These are phyloP conservation scores for Ardeotis arabs DNA, from an alignment of 2,113 vertebrate genomes.

Conservation along the genomic window DNA sequence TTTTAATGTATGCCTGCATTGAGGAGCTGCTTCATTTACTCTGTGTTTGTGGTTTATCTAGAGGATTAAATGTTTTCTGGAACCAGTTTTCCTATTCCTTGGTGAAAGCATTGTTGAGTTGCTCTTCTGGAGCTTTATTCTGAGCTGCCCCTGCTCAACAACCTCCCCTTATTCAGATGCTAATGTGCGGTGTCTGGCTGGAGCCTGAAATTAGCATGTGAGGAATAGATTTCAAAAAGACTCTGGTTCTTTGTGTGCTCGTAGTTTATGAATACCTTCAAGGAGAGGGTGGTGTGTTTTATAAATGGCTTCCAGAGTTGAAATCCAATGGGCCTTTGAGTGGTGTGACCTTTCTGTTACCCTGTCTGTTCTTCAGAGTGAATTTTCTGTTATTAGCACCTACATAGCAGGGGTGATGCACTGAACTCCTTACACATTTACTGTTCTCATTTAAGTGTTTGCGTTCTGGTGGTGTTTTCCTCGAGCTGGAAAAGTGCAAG, in stretches of 20 bases:
- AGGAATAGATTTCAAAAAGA: not conserved
- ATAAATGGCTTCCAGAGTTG: conserved; percentile 4
- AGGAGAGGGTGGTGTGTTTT: not conserved
- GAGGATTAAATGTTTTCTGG: conserved; percentile 9
- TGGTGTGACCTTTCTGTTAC: not conserved
- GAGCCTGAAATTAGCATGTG: conserved; percentile 10
- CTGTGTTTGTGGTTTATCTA: not conserved
- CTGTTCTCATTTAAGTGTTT: not conserved
- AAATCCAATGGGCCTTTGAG: not conserved
- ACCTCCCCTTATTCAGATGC: conserved; percentile 7
- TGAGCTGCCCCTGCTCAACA: not conserved
- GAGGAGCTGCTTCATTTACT: not conserved
- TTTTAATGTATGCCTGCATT: not conserved
- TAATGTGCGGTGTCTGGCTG: not conserved
- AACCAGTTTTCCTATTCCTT: not conserved
- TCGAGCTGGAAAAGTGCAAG: not conserved
- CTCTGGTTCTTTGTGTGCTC: not conserved
- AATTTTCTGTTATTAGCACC: not conserved
- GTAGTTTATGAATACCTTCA: conserved; percentile 8
- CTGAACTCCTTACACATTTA: not conserved
- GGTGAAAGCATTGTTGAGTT: not conserved
- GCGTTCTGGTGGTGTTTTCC: not conserved
- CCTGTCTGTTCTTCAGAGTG: not conserved
- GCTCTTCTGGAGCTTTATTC: conserved; percentile 28
- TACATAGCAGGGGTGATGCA: not conserved